Evolutionary conservation across 1,140 invertebrate genomes (phyloP), one percentile per base, ranked within the genome.

Genomic region (Orchestia grillus): DNA sequence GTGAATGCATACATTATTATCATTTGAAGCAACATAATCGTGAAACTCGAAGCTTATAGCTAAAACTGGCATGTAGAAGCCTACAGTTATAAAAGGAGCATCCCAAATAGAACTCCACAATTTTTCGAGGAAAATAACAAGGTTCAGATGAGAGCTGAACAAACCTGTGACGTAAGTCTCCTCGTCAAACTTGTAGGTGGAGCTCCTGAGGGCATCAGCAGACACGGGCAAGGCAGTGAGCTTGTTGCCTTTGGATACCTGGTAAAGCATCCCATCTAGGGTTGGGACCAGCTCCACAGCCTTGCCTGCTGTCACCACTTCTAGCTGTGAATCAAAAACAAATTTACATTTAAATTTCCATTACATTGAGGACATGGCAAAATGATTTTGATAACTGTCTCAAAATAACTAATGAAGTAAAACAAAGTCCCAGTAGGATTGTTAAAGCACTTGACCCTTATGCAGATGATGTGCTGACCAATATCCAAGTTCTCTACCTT

Each of bases 241-340:
- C 36, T 94, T 94, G 43, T 94, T 44, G 43, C 92, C 44, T 40
- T 94, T 44, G 44, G 41, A n/a, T 6, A 94, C 44, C 44, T 94
- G 92, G 44, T 94, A 94, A 0, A 94, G 44, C 92, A 94, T 94
- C 3, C 92, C 92, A 94, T 94, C 92, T n/a, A 94, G 36, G 19
- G 92, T 44, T 19, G 92, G 92, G 3, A 94, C 92, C 8, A 94
- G 44, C 92, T 94, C 6, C 4, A 94, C 36, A 42, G 44, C 40
- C 44, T 94, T 94, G 36, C 92, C 92, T 19, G 92, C 43, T 44
- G 92, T 44, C 92, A 45, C 44, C 92, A 94, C 44, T 47, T 94
- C 41, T 40, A 94, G 36, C 92, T 94, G 44, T 19, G 40, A 94
- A 77, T 36, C 28, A 15, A 36, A 36, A 53, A 53, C 19, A 53